Conservation (phyloP, 1,140 invertebrate species). For the Microplitis demolitor region DNA sequence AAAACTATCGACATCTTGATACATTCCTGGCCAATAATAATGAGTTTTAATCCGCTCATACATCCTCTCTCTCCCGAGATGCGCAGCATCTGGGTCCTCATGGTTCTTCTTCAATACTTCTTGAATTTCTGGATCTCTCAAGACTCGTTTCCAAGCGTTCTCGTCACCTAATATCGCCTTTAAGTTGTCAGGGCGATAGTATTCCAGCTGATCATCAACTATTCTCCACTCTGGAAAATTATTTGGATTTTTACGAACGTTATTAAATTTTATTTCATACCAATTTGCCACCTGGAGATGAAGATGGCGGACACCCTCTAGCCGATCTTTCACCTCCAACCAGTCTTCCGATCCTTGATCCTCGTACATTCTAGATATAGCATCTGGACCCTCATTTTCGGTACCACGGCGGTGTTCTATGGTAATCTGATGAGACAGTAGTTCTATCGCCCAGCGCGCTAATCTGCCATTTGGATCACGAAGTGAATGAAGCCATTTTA, state of each 20-base stretch:
- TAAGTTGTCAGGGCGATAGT: not conserved
- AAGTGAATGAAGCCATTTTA: no score
- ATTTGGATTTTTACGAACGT: not conserved
- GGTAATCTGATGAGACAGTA: no score
- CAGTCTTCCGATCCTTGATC: no score
- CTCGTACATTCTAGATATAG: no score
- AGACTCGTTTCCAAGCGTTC: not conserved
- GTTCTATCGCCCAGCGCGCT: no score
- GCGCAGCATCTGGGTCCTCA: not conserved
- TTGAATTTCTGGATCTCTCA: not conserved
- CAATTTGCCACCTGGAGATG: not conserved
- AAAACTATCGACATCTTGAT: not conserved
- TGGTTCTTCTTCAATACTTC: not conserved
- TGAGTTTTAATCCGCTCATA: not conserved
- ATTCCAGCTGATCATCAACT: not conserved
- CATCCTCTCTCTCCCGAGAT: not conserved
- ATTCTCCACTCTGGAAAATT: not conserved
- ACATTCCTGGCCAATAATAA: not conserved
- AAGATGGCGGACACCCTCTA: no score
- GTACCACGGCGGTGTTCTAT: no score
- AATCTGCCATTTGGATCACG: no score
- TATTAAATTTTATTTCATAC: not conserved
- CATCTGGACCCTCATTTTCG: no score
- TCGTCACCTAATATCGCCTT: not conserved
- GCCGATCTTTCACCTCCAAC: no score